A percentile compares a stretch with the other conserved stretches of the same genome.
Evolutionary conservation across 2,888 invertebrate species (phyloP).

Genomic region (Drosophila multiciliata): DNA sequence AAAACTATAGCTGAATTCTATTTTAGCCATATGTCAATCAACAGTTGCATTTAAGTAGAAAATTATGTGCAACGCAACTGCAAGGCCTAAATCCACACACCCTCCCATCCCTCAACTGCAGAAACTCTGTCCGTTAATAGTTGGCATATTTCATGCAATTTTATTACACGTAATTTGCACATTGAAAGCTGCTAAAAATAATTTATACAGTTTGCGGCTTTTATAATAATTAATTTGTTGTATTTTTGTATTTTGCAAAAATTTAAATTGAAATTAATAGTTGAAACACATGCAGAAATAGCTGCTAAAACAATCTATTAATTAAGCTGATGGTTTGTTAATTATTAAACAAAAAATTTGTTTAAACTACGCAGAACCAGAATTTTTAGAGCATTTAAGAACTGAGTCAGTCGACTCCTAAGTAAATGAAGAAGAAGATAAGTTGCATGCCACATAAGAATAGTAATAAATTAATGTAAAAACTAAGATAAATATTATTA

Average conservation of each 20-base stretch:
- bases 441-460: no score
- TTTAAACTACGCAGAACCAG: not conserved
- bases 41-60: conserved; percentile 74
- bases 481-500: not conserved
- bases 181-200: not conserved
- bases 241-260: not conserved
- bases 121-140: conserved; percentile 20
- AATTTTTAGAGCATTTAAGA: not conserved
- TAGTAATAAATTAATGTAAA: not conserved
- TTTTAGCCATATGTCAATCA: conserved; percentile 75
- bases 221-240: conserved; percentile 27
- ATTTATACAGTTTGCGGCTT: conserved; percentile 4
- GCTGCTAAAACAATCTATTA: not conserved
- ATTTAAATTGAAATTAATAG: not conserved
- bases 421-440: not conserved
- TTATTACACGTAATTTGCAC: conserved; percentile 13
- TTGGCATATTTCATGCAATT: conserved; percentile 35
- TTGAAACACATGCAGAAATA: not conserved
- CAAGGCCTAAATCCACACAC: conserved; percentile 7
- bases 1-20: conserved; percentile 60
- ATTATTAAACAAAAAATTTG: not conserved
- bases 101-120: not conserved
- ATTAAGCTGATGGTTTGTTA: not conserved
- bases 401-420: not conserved
- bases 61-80: conserved; percentile 61